A percentile compares a stretch with the other conserved stretches of the same genome.
phyloP scores from a whole-genome alignment of 2,797 vertebrate genomes.

The Decapterus maruadsi region DNA sequence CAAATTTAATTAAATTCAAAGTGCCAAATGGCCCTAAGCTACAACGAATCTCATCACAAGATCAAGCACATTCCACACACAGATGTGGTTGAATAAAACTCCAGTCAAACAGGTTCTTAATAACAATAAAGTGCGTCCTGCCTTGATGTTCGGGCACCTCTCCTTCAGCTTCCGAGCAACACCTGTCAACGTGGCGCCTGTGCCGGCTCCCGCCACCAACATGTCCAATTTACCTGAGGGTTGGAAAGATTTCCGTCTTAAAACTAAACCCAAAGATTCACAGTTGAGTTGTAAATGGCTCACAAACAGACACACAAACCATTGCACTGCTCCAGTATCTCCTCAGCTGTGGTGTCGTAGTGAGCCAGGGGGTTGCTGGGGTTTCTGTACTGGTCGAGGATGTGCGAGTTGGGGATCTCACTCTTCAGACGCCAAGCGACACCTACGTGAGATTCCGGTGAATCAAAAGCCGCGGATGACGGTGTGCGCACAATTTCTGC shows the following conservation, averaged over 20 bases:
- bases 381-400: slow-evolving; percentile 94
- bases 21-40: not conserved
- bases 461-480: slow-evolving; percentile 91
- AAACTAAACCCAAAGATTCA: too few species aligned
- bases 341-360: slow-evolving; percentile 93
- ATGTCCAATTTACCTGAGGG: slow-evolving; percentile 91
- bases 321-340: slow-evolving; percentile 93
- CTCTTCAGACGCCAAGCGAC: slow-evolving; percentile 92
- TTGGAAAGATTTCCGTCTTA: slow-evolving; percentile 1
- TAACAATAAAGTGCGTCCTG: slow-evolving; percentile 42
- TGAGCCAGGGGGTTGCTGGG: slow-evolving; percentile 92
- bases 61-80: not conserved
- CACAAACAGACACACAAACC: slow-evolving; percentile 74
- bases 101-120: not conserved
- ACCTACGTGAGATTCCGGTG: slow-evolving; percentile 91
- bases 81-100: not conserved
- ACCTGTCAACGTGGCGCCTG: slow-evolving; percentile 93
- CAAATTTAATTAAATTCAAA: not conserved
- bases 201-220: slow-evolving; percentile 90
- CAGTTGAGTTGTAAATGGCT: not conserved
- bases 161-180: slow-evolving; percentile 93
- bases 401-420: slow-evolving; percentile 91
- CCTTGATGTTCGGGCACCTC: slow-evolving; percentile 90
- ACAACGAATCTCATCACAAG: not conserved
- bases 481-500: slow-evolving; percentile 94